These are phyloP conservation scores for Rotaria sp. DNA, from an alignment of 2,888 invertebrate species.

Conservation along the genomic window DNA sequence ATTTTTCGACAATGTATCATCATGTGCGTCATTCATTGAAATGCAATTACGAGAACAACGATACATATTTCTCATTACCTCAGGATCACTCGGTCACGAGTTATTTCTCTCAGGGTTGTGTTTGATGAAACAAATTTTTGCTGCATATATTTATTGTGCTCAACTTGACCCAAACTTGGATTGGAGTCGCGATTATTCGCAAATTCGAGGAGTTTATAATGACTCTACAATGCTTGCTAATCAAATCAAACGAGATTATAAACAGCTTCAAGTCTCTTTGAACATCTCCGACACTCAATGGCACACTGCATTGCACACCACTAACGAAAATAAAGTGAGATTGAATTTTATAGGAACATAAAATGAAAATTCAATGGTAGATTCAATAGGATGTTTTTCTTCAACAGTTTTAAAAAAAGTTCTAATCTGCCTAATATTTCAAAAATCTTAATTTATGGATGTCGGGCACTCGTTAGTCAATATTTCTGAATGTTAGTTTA, in stretches of 20 bases:
- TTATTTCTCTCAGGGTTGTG: not conserved
- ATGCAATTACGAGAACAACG: not conserved
- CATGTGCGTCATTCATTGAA: not conserved
- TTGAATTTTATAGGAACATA: not conserved
- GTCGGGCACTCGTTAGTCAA: too few relatives aligned
- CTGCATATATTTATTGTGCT: not conserved
- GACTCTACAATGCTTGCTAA: not conserved
- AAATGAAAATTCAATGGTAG: not conserved
- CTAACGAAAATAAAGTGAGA: not conserved
- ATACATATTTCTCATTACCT: not conserved
- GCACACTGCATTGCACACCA: not conserved
- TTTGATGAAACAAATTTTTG: not conserved
- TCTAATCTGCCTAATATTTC: too few relatives aligned
- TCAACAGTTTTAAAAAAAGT: too few relatives aligned
- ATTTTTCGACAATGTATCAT: not conserved
- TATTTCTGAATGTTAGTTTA: too few relatives aligned
- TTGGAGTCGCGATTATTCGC: not conserved
- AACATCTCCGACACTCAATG: not conserved
- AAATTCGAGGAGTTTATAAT: not conserved
- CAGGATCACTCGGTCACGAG: not conserved
- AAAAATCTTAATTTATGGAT: too few relatives aligned
- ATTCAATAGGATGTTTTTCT: too few relatives aligned
- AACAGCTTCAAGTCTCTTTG: not conserved
- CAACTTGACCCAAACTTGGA: not conserved
- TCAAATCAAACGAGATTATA: not conserved